Conservation (phyloP, 2,113 vertebrate species). For the Onychostoma macrolepis region DNA sequence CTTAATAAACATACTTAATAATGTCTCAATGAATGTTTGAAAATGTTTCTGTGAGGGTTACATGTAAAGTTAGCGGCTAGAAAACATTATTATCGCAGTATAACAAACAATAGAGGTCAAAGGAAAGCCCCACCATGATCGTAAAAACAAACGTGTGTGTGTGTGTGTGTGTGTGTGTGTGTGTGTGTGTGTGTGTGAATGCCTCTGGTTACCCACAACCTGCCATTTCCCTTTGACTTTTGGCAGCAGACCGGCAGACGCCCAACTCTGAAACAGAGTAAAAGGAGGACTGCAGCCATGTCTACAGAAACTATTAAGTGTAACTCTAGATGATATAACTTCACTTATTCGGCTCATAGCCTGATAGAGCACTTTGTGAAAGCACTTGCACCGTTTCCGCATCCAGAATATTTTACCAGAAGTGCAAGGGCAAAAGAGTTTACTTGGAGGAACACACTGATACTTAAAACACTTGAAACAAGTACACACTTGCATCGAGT, state of each 20-base stretch:
- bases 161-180: too few relatives aligned
- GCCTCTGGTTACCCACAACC: conserved; percentile 4
- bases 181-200: not conserved
- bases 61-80: not conserved
- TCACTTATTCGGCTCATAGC: not conserved
- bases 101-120: not conserved
- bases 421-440: not conserved
- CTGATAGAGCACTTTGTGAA: not conserved
- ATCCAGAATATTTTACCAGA: conserved; percentile 13
- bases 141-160: not conserved
- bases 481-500: not conserved
- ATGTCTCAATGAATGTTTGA: not conserved
- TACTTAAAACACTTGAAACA: conserved; percentile 6
- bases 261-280: not conserved
- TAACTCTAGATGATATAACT: not conserved
- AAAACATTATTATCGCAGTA: not conserved
- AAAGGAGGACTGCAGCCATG: not conserved
- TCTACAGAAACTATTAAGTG: not conserved
- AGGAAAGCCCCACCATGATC: not conserved
- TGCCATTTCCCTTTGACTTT: conserved; percentile 5
- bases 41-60: not conserved
- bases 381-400: not conserved
- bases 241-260: conserved; percentile 20
- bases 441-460: not conserved
- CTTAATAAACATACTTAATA: not conserved